Evolutionary conservation across 2,797 vertebrate genomes (phyloP).

Genomic region (Eidolon dupreanum): DNA sequence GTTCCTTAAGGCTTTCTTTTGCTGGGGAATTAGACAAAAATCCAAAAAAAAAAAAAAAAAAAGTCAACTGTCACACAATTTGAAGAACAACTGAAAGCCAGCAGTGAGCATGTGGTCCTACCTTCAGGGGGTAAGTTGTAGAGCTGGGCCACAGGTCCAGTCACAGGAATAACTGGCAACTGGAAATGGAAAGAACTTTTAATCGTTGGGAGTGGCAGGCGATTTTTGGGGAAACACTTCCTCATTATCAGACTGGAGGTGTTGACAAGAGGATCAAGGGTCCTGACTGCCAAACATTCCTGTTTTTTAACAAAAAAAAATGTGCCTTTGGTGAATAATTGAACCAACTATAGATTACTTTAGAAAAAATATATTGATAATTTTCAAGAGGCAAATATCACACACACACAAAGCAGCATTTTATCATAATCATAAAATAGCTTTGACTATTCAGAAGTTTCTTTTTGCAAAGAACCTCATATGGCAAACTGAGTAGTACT

Average conservation of each 20-base stretch:
- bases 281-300: constrained; percentile 97
- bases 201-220: constrained; percentile 96
- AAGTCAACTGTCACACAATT: background rate
- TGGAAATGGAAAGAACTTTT: constrained; percentile 94
- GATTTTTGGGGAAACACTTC: constrained; percentile 99
- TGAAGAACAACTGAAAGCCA: background rate
- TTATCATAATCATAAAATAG: background rate
- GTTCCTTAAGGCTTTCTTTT: background rate
- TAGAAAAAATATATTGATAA: background rate
- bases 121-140: constrained; percentile 94
- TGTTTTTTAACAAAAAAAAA: constrained; percentile 79
- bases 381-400: constrained; percentile 10
- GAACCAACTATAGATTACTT: background rate
- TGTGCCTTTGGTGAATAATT: constrained; percentile 9
- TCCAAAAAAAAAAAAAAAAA: background rate
- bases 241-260: constrained; percentile 98
- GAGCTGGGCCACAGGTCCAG: constrained; percentile 94
- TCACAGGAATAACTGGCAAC: constrained; percentile 91
- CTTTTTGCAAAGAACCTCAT: background rate
- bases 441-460: background rate
- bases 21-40: background rate
- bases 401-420: background rate
- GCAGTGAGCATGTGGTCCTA: constrained; percentile 79
- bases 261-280: constrained; percentile 96
- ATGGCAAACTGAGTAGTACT: background rate